These are phyloP conservation scores for Naso thynnoides DNA, from an alignment of 2,797 vertebrate genomes.

Conservation along the genomic window DNA sequence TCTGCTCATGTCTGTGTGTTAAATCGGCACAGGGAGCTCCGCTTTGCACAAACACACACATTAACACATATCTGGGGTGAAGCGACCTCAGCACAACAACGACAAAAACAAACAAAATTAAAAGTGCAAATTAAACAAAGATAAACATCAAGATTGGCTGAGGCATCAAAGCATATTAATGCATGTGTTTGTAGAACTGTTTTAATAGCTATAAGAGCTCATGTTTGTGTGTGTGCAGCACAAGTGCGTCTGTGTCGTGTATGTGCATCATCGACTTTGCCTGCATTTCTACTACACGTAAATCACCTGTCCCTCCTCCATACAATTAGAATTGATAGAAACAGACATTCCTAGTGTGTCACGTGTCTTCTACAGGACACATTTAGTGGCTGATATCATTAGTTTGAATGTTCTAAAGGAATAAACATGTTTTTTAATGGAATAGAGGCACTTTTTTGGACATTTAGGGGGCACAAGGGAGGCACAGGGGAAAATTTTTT, in stretches of 20 bases:
- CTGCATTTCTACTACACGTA: conserved; percentile 53
- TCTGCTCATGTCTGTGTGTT: conserved; percentile 17
- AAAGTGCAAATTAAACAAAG: conserved; percentile 78
- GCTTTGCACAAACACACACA: conserved; percentile 28
- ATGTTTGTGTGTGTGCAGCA: conserved; percentile 35
- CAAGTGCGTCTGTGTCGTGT: conserved; percentile 35
- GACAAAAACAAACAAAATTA: conserved; percentile 34
- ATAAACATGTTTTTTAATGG: conserved; percentile 1
- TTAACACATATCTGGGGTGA: conserved; percentile 15
- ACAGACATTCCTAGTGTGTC: conserved; percentile 1
- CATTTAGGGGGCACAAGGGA: conserved; percentile 50
- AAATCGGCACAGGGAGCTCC: conserved; percentile 10
- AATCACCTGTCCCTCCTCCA: conserved; percentile 22
- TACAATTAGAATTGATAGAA: conserved; percentile 24
- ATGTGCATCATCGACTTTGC: conserved; percentile 65
- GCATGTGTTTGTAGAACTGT: conserved; percentile 22
- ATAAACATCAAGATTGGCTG: conserved; percentile 33
- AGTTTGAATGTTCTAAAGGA: neutral
- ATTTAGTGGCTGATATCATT: neutral
- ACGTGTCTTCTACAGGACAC: conserved; percentile 5
- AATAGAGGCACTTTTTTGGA: conserved; percentile 21
- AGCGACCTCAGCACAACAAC: conserved; percentile 54
- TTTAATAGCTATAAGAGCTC: conserved; percentile 12
- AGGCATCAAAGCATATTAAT: conserved; percentile 54
- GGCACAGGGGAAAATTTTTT: conserved; percentile 33